Evolutionary conservation across 2,797 vertebrate species (phyloP), one percentile per base, ranked within the genome.

Genomic region (Sebastiscus tertius): DNA sequence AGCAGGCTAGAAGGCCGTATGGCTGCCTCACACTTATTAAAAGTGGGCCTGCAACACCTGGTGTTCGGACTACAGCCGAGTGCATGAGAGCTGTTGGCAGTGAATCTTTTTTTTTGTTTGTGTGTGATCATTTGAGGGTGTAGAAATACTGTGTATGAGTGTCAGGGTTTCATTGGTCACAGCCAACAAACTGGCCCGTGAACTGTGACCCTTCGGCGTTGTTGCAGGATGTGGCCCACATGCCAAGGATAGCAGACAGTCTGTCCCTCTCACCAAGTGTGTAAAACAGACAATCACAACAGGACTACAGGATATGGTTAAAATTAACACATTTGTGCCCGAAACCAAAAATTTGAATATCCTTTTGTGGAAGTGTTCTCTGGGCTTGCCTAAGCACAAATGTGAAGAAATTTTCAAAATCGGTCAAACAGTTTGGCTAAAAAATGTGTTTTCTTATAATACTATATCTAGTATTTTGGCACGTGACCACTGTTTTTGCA

Each of bases 221-320:
- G 83, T 77, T 91, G 67, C 82, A 90, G 92, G 91, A 94, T 91
- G 91, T 90, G 87, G 80, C 80, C 72, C 13, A 54, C 85, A 80
- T 86, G 88, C 93, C 92, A 85, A 88, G 86, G 81, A 79, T 89
- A 89, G 88, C 90, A 89, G 88, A 90, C 89, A 75, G 89, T 80
- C 87, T 87, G 9, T 26, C 74, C 81, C 83, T 71, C 70, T 61
- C 63, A 68, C 42, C 60, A 3, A n/a, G 33, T 85, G 33, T 88
- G 29, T 66, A 6, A 81, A 80, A 55, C 42, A 68, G 24, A 74
- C 58, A 18, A 12, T 54, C 58, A 6, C 4, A 52, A 14, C 46
- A 29, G 29, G 73, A 72, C 73, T 63, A 46, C 71, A 72, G 58
- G 26, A 79, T 34, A 34, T 34, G 46, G 49, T 67, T 68, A 4